Conservation (phyloP, 1,140 invertebrate genomes). For the Drosophila pachea region DNA sequence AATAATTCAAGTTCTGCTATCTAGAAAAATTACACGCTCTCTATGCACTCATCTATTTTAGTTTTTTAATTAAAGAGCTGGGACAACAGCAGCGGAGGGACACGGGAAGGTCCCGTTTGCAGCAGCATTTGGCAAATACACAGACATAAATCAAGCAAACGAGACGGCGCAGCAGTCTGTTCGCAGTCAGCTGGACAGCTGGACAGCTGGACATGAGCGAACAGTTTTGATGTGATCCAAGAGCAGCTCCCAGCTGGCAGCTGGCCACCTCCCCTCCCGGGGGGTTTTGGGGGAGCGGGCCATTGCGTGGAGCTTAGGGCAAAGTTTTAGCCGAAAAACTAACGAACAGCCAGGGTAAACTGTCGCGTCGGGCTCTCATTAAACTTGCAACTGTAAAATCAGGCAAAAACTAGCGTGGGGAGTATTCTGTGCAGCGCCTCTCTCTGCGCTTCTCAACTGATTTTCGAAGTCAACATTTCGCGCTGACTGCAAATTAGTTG, state of each 20-base stretch:
- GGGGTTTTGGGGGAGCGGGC: slow-evolving; percentile 23
- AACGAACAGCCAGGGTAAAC: slow-evolving; percentile 70
- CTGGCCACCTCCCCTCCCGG: slow-evolving; percentile 32
- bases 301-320: slow-evolving; percentile 9
- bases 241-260: slow-evolving; percentile 19
- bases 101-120: slow-evolving; percentile 22
- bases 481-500: slow-evolving; percentile 43
- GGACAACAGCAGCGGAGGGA: slow-evolving; percentile 23
- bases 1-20: slow-evolving; percentile 60
- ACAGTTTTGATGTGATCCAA: slow-evolving; percentile 44
- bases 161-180: slow-evolving; percentile 21
- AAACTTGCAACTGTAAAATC: slow-evolving; percentile 53
- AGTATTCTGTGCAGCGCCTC: not conserved
- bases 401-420: slow-evolving; percentile 21
- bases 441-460: not conserved
- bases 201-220: slow-evolving; percentile 25
- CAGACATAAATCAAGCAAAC: slow-evolving; percentile 67
- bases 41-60: slow-evolving; percentile 55
- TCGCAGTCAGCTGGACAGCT: slow-evolving; percentile 13
- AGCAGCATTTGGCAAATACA: slow-evolving; percentile 50
- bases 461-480: slow-evolving; percentile 39
- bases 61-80: slow-evolving; percentile 69
- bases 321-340: slow-evolving; percentile 60
- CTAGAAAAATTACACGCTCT: slow-evolving; percentile 67
- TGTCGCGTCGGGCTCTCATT: slow-evolving; percentile 55